phyloP scores from a whole-genome alignment of 1,140 invertebrate species.

The Drosophila nikananu region DNA sequence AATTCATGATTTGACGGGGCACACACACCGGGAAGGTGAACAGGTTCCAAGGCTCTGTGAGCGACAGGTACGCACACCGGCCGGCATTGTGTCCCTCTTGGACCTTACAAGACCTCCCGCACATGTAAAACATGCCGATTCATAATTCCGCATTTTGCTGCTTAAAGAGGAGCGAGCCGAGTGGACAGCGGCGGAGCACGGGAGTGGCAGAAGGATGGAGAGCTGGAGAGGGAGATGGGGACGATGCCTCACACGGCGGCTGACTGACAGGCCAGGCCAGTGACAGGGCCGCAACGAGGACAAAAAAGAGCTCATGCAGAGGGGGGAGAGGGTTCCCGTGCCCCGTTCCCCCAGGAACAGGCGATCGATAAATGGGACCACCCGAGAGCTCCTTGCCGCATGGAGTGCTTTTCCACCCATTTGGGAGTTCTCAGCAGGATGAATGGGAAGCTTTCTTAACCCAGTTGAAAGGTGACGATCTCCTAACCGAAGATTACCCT shows the following conservation, averaged over 20 bases:
- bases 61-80: conserved; percentile 62
- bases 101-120: conserved; percentile 81
- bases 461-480: too few species aligned
- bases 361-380: conserved; percentile 34
- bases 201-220: conserved; percentile 30
- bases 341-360: not conserved
- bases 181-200: conserved; percentile 23
- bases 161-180: conserved; percentile 61
- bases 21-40: conserved; percentile 15
- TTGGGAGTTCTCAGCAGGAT: not conserved
- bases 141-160: conserved; percentile 80
- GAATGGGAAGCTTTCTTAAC: not conserved
- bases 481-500: not conserved
- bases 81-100: conserved; percentile 2
- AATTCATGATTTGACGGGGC: conserved; percentile 76
- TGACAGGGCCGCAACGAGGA: conserved; percentile 3
- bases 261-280: conserved; percentile 63
- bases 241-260: conserved; percentile 59
- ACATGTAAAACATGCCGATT: conserved; percentile 85
- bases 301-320: conserved; percentile 12
- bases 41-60: conserved; percentile 57
- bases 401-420: not conserved
- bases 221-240: conserved; percentile 7
- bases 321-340: conserved; percentile 3
- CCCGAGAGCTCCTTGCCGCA: conserved; percentile 16